Base-by-base conservation (phyloP, 2,888 invertebrate species). In the Volucella zonaria region DNA sequence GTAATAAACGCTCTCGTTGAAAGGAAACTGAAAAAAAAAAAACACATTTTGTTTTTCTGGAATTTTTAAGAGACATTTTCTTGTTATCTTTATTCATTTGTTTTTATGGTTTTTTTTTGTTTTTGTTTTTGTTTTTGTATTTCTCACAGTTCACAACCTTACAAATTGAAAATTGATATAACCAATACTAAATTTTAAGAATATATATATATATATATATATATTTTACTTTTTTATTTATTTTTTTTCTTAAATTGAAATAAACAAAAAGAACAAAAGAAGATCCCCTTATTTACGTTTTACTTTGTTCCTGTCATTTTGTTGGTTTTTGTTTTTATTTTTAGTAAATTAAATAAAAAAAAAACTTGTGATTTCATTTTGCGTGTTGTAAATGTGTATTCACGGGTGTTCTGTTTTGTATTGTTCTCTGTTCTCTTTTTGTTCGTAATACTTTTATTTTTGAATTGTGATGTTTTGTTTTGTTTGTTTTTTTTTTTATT, bases 121-220 rank as follows among this genome's bases (percentile, higher is more conserved):
- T 87, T 82, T 87, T 73, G 64, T 86, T 78, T 81, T 87, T 88
- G 87, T 88, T 89, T 88, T 89, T 88, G 89, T 89, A 89, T 89
- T 91, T 90, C 90, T 91, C 91, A 91, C 91, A 91, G 90, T 91
- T 91, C 91, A 91, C 91, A 91, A 91, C 91, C 91, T 91, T 91
- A 91, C 91, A 92, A 92, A 91, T 91, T 91, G 91, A 91, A 91
- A 91, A 89, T 90, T 89, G 89, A 91, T 89, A 86, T 87, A 87
- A 87, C 89, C 89, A 89, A 89, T 89, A 88, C 86, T 89, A 89
- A 90, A 59, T 80, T 88, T 88, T 88, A 87, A 80, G 89, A 90
- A 90, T 89, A 90, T 87, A 82, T 82, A 77, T 77, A 59, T 79
- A 68, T 77, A 70, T 66, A 49, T 62, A 66, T 80, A 70, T 66